Evolutionary conservation across 2,888 invertebrate species (phyloP), one percentile per base, ranked within the genome.

Genomic region (Drosophila emarginata): DNA sequence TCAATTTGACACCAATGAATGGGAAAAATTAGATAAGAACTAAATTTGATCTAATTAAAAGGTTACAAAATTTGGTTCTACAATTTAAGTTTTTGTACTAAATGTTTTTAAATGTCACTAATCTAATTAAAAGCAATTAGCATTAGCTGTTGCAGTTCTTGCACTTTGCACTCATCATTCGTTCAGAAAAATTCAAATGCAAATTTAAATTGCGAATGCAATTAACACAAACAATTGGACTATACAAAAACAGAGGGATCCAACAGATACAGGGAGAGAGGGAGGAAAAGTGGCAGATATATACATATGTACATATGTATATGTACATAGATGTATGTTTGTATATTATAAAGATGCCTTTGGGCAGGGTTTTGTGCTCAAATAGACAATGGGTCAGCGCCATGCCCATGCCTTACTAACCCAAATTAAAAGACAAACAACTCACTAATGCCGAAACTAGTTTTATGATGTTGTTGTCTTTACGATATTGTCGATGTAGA

Each of bases 91-190:
- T 15, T 15, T 59, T 39, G 9, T 4, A 15, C 32, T 26, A 9
- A 14, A 14, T 21, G 21, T 15, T 18, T 32, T 6, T 15, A 54
- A 40, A 15, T 45, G 32, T 40, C 51, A 50, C 32, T 50, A 11
- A 21, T 12, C 26, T 56, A 70, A 88, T 85, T 85, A 69, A 88
- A 74, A 61, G 39, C 85, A 88, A 87, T 88, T 84, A 84, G 57
- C 72, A 75, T 67, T 68, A 58, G 40, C 68, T 61, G 61, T 63
- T 61, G 69, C 61, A 64, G 66, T 82, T 64, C 74, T 61, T 76
- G 88, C 87, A 78, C 87, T 88, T 87, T 71, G 71, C 67, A 67
- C 67, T 67, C 67, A 21, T 14, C 72, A 72, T 53, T 32, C 9
- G 32, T 32, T 9, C 28, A 58, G 40, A 50, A 18, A 53, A 53